Evolutionary conservation across 2,113 vertebrate genomes (phyloP), one percentile per base, ranked within the genome.

Genomic region (Formicarius rufipectus): DNA sequence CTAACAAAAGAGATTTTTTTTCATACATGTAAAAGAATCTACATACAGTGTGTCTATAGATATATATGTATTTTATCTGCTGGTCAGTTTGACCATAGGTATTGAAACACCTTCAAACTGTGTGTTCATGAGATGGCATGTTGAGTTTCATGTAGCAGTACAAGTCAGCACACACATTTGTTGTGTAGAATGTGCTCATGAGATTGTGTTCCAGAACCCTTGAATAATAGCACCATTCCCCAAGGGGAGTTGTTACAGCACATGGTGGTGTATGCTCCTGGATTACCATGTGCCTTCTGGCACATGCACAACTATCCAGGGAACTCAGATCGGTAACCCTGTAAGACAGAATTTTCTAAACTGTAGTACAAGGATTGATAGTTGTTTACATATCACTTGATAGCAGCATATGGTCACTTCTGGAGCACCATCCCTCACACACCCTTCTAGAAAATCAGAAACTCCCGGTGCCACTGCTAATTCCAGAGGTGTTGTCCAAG

Each of bases 161-260:
- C 44, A 59, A 90, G 49, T 30, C 44, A 50, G 55, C 33, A 31
- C 9, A 23, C 25, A 12, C 2, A 2, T 27, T 76, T 56, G 22
- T 27, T 3, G 1, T n/a, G 35, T 45, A 40, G 52, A 30, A 23
- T 6, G 3, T 79, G 69, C 27, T 75, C 1, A 0, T 55, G 55
- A 49, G 44, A 25, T 76, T 3, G 25, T n/a, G 55, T 83, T 58
- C 17, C 9, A 15, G 10, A 39, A n/a, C 31, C 35, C 28, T 44
- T 58, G 18, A 53, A 18, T 22, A 33, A 13, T 0, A 40, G 55
- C 53, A 71, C n/a, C 27, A 2, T 63, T 87, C 28, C 47, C 28
- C 23, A 7, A 5, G 10, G 24, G 42, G 24, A 64, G 9, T 10
- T 31, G 28, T 42, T 50, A 23, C 5, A 52, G 50, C 24, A 25